Evolutionary conservation across 2,113 vertebrate genomes (phyloP).

Genomic region (Xiphorhynchus elegans): DNA sequence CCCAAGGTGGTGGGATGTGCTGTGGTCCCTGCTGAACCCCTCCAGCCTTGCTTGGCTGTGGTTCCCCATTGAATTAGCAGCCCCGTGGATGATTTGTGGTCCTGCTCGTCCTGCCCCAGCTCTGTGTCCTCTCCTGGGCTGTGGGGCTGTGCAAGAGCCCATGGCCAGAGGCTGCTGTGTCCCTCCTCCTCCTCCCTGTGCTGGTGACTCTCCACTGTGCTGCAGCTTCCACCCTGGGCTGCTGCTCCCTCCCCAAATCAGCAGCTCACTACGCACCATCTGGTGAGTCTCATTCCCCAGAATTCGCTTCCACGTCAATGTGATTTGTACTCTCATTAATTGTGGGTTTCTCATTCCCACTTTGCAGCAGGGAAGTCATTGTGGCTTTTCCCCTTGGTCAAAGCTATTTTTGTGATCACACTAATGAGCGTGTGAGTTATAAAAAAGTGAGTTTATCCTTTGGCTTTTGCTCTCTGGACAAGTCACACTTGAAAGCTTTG

Average conservation of each 20-base stretch:
- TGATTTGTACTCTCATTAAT: neutral
- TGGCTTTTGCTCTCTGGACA: neutral
- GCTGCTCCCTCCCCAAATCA: neutral
- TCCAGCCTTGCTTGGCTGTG: neutral
- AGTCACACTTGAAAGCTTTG: neutral
- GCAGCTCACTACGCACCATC: neutral
- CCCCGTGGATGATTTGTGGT: accelerated
- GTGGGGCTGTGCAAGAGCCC: neutral
- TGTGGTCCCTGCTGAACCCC: neutral
- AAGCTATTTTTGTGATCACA: neutral
- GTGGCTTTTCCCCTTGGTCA: neutral
- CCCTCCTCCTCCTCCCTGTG: neutral
- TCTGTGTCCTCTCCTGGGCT: neutral
- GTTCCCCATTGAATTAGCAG: neutral
- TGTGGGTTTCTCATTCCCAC: neutral
- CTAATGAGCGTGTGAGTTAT: accelerated
- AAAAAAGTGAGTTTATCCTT: neutral
- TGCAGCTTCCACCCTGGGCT: neutral
- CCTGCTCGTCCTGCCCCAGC: neutral
- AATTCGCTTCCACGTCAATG: neutral
- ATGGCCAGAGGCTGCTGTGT: neutral
- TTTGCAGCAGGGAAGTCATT: accelerated
- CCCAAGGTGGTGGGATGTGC: neutral
- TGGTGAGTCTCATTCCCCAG: neutral
- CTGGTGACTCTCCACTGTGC: neutral